Percentiles rank a stretch among this genome's conserved stretches.
phyloP scores from a whole-genome alignment of 2,888 invertebrate genomes.

The Thelaira solivaga region DNA sequence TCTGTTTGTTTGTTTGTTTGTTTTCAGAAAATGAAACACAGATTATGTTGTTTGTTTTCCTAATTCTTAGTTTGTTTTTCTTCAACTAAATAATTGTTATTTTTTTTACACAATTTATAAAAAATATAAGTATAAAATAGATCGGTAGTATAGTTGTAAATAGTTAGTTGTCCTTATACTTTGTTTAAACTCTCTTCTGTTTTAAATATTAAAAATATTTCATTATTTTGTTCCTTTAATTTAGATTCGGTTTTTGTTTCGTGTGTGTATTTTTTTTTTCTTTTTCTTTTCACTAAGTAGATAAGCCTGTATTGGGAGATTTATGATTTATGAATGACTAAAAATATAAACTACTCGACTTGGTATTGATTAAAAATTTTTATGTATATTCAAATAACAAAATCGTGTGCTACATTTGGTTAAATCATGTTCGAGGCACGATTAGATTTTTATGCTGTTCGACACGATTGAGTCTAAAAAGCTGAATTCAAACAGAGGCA shows the following conservation, averaged over 20 bases:
- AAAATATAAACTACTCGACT: constrained; percentile 7
- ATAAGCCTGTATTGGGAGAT: constrained; percentile 22
- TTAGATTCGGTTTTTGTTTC: constrained; percentile 3
- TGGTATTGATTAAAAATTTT: too few relatives aligned
- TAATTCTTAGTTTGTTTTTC: not conserved
- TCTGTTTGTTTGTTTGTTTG: not conserved
- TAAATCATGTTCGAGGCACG: too few relatives aligned
- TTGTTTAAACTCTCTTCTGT: constrained; percentile 11
- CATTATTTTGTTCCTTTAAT: constrained; percentile 31
- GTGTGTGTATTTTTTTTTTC: not conserved
- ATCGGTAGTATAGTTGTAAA: constrained; percentile 58
- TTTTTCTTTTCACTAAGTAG: too few relatives aligned
- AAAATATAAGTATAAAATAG: constrained; percentile 58
- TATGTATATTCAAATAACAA: too few relatives aligned
- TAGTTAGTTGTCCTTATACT: constrained; percentile 33
- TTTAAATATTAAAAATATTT: not conserved
- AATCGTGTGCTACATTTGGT: too few relatives aligned
- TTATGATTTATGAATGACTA: not conserved
- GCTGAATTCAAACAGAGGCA: too few relatives aligned
- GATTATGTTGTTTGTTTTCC: constrained; percentile 7
- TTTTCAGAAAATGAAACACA: constrained; percentile 48
- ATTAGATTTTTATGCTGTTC: too few relatives aligned
- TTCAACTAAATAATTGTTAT: constrained; percentile 35
- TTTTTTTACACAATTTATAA: constrained; percentile 52
- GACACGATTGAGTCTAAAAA: too few relatives aligned